Percentiles rank a stretch among this genome's conserved stretches.
These are phyloP conservation scores for Perccottus glenii DNA, from an alignment of 2,113 vertebrate genomes.

Conservation along the genomic window DNA sequence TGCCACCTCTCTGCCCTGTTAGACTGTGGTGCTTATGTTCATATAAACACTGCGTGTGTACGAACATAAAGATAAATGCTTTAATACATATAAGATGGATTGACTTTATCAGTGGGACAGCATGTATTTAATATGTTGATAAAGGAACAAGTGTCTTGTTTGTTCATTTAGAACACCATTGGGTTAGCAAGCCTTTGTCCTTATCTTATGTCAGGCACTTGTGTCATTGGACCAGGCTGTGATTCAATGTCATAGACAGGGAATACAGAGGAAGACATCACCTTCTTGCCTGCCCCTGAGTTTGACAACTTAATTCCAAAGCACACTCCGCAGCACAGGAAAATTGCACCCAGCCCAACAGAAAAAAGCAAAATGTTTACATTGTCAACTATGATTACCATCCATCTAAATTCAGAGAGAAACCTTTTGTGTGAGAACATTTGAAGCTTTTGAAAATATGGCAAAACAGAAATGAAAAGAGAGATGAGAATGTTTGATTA, in stretches of 20 bases:
- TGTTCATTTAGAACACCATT: neutral
- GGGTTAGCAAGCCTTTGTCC: constrained; percentile 7
- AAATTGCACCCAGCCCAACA: constrained; percentile 60
- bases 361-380: constrained; percentile 65
- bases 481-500: constrained; percentile 72
- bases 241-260: constrained; percentile 36
- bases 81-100: constrained; percentile 35
- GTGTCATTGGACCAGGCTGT: constrained; percentile 13
- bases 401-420: constrained; percentile 65
- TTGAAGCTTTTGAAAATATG: constrained; percentile 50
- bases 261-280: constrained; percentile 62
- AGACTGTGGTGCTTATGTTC: constrained; percentile 49
- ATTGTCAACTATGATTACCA: constrained; percentile 70
- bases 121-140: constrained; percentile 28
- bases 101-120: constrained; percentile 30
- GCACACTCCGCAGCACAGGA: constrained; percentile 55
- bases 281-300: constrained; percentile 29
- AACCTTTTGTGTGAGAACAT: constrained; percentile 61
- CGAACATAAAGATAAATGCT: constrained; percentile 13
- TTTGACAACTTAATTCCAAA: constrained; percentile 72
- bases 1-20: constrained; percentile 58
- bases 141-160: constrained; percentile 4
- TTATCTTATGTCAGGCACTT: neutral
- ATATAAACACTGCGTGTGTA: constrained; percentile 32
- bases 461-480: constrained; percentile 62